Percentiles rank a stretch among this genome's conserved stretches.
phyloP scores from a whole-genome alignment of 1,140 invertebrate genomes.

The Bombyx mori region DNA sequence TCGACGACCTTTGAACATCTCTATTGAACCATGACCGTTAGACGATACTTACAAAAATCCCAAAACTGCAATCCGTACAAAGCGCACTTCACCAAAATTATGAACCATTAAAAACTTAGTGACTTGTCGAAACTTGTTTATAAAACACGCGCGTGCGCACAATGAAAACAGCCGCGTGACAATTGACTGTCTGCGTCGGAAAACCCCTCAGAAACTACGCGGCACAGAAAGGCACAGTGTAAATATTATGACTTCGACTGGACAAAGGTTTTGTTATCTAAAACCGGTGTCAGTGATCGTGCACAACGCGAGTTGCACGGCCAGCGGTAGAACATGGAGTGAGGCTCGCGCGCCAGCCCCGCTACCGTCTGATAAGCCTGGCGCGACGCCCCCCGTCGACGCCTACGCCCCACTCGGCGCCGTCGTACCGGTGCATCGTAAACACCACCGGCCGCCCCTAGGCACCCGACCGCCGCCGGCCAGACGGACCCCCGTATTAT shows the following conservation, averaged over 20 bases:
- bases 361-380: slow-evolving; percentile 66
- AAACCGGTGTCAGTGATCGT: slow-evolving; percentile 53
- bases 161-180: slow-evolving; percentile 55
- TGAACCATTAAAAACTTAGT: slow-evolving; percentile 32
- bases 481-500: slow-evolving; percentile 59
- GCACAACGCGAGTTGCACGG: slow-evolving; percentile 50
- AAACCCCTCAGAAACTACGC: slow-evolving; percentile 60
- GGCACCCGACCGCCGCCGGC: slow-evolving; percentile 30
- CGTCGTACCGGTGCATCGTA: slow-evolving; percentile 44
- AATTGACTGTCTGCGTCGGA: slow-evolving; percentile 56
- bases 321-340: slow-evolving; percentile 58
- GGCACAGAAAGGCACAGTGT: slow-evolving; percentile 39
- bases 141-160: slow-evolving; percentile 51
- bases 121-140: slow-evolving; percentile 60
- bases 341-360: slow-evolving; percentile 64
- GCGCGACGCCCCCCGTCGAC: slow-evolving; percentile 67
- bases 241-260: slow-evolving; percentile 63
- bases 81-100: slow-evolving; percentile 42
- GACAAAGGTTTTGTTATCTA: slow-evolving; percentile 69
- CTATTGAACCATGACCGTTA: too few relatives aligned
- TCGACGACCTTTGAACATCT: too few relatives aligned
- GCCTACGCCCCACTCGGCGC: slow-evolving; percentile 64
- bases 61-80: slow-evolving; percentile 52
- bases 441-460: slow-evolving; percentile 53
- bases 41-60: slow-evolving; percentile 34